phyloP scores from a whole-genome alignment of 1,140 invertebrate species.

The Drosophila nannoptera region DNA sequence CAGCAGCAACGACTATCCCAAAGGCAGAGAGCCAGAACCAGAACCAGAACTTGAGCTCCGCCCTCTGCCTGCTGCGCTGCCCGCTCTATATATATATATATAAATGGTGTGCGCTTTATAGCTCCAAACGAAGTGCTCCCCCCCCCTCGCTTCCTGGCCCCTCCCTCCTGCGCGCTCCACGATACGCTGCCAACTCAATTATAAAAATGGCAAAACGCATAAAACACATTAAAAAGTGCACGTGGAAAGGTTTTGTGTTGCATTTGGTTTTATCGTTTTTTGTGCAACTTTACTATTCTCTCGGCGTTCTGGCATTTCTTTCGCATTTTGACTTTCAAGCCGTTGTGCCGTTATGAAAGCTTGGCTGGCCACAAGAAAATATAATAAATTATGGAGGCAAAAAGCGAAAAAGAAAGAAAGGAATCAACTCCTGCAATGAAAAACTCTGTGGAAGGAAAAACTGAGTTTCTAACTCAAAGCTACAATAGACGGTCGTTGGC shows the following conservation, averaged over 20 bases:
- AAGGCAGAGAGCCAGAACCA: constrained; percentile 2
- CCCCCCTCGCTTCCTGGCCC: too few relatives aligned
- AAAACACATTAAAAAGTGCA: constrained; percentile 74
- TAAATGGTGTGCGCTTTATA: constrained; percentile 22
- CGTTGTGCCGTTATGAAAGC: constrained; percentile 37
- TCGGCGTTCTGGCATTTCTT: constrained; percentile 17
- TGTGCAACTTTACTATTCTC: constrained; percentile 43
- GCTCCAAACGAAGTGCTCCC: neutral
- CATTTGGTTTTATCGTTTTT: constrained; percentile 54
- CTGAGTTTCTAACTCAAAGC: constrained; percentile 46
- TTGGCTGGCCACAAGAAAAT: constrained; percentile 14
- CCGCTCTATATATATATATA: neutral
- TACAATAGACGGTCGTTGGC: constrained; percentile 52
- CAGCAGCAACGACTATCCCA: constrained; percentile 6
- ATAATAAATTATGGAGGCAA: constrained; percentile 41
- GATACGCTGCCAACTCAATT: constrained; percentile 62
- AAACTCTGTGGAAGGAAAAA: constrained; percentile 4
- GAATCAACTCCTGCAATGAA: constrained; percentile 15
- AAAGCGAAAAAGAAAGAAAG: constrained; percentile 20
- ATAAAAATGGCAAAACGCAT: constrained; percentile 72
- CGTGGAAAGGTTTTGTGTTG: constrained; percentile 63
- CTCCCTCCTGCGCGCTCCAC: neutral
- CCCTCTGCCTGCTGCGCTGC: neutral
- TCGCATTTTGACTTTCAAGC: constrained; percentile 41
- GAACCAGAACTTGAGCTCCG: constrained; percentile 13